A percentile compares a stretch with the other conserved stretches of the same genome.
phyloP scores from a whole-genome alignment of 2,797 vertebrate genomes.

The Poecilia velifera region DNA sequence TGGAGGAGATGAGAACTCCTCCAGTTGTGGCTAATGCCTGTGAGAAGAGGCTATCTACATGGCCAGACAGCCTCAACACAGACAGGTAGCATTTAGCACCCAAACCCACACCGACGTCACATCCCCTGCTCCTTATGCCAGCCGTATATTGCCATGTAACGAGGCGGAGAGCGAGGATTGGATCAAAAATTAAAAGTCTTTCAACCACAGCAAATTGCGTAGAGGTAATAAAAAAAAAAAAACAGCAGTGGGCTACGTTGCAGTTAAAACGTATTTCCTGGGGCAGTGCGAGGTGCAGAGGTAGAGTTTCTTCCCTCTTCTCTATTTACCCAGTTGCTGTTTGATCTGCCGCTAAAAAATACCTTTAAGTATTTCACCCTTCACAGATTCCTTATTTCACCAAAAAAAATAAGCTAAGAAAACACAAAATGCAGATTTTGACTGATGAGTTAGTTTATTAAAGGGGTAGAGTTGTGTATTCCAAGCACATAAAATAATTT shows the following conservation, averaged over 20 bases:
- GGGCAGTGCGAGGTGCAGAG: not conserved
- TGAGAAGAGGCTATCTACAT: slow-evolving; percentile 69
- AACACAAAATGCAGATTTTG: not conserved
- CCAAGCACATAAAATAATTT: too few relatives aligned
- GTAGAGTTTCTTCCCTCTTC: not conserved
- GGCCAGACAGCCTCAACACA: slow-evolving; percentile 68
- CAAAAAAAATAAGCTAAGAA: not conserved
- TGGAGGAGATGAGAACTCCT: slow-evolving; percentile 70
- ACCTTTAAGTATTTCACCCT: too few relatives aligned
- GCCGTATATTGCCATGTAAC: slow-evolving; percentile 49
- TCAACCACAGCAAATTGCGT: slow-evolving; percentile 66
- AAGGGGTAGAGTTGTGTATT: too few relatives aligned
- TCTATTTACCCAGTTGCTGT: not conserved
- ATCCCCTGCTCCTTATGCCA: slow-evolving; percentile 52
- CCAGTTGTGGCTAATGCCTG: slow-evolving; percentile 57
- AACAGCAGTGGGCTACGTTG: not conserved
- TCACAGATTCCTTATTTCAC: not conserved
- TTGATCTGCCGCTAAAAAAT: not conserved
- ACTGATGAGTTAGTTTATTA: too few relatives aligned
- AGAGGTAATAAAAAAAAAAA: slow-evolving; percentile 7
- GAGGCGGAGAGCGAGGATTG: slow-evolving; percentile 58
- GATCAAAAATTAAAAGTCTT: slow-evolving; percentile 68
- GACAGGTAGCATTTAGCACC: slow-evolving; percentile 76
- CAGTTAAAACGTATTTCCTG: not conserved
- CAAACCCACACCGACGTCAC: slow-evolving; percentile 60